Evolutionary conservation across 2,888 invertebrate species (phyloP).

Genomic region (Phengaris arion): DNA sequence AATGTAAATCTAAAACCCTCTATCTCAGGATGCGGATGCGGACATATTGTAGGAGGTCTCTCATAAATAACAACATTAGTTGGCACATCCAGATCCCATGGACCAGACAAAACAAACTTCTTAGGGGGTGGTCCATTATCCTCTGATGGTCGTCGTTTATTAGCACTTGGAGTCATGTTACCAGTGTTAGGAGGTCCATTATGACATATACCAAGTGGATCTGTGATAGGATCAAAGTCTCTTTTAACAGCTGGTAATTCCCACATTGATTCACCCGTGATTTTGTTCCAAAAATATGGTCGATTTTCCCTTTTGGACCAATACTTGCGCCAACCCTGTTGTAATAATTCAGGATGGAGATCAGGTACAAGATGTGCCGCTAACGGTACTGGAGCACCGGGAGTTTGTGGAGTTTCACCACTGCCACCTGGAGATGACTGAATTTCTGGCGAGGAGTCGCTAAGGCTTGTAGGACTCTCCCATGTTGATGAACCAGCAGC

Average conservation of each 20-base stretch:
- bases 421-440: conserved; percentile 69
- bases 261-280: conserved; percentile 98
- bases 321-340: conserved; percentile 97
- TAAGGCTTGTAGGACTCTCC: conserved; percentile 63
- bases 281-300: conserved; percentile 97
- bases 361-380: conserved; percentile 72
- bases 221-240: conserved; percentile 94
- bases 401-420: conserved; percentile 77
- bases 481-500: conserved; percentile 71
- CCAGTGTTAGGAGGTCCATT: conserved; percentile 68
- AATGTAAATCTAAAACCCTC: conserved; percentile 92
- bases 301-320: conserved; percentile 98
- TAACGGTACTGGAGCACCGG: conserved; percentile 78
- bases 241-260: conserved; percentile 92
- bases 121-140: conserved; percentile 90
- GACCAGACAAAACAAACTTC: conserved; percentile 92
- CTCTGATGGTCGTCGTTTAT: conserved; percentile 88
- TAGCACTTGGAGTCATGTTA: conserved; percentile 77
- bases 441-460: conserved; percentile 69
- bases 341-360: conserved; percentile 76
- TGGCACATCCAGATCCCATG: conserved; percentile 96
- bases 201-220: conserved; percentile 91
- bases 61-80: conserved; percentile 95
- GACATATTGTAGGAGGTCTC: conserved; percentile 88
- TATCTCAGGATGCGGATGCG: conserved; percentile 96